Evolutionary conservation across 2,888 invertebrate genomes (phyloP).

Genomic region (Axea sp.): DNA sequence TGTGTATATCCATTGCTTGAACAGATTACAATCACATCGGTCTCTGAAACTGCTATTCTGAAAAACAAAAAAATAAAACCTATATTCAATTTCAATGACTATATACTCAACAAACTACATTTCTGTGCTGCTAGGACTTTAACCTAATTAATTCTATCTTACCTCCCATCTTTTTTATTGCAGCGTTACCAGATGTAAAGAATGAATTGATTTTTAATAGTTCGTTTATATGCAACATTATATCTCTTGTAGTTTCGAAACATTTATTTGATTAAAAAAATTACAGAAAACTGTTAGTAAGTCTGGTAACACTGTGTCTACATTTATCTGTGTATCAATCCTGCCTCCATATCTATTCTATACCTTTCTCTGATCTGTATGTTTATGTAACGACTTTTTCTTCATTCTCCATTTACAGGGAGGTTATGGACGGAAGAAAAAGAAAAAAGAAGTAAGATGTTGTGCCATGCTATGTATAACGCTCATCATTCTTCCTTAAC

Average conservation of each 20-base stretch:
- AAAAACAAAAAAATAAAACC: neutral
- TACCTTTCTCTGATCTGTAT: slow-evolving; percentile 74
- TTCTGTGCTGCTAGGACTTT: slow-evolving; percentile 16
- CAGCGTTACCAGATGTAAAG: slow-evolving; percentile 41
- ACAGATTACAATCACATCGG: slow-evolving; percentile 40
- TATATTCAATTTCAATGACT: neutral
- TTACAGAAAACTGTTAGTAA: too few relatives aligned
- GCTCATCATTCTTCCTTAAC: slow-evolving; percentile 68
- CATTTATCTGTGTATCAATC: slow-evolving; percentile 15
- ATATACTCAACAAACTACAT: slow-evolving; percentile 10
- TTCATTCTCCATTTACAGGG: slow-evolving; percentile 85
- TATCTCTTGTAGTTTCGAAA: too few relatives aligned
- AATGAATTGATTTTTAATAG: too few relatives aligned
- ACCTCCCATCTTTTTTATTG: slow-evolving; percentile 14
- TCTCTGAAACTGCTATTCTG: slow-evolving; percentile 1
- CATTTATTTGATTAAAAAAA: too few relatives aligned
- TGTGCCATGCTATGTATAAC: slow-evolving; percentile 78
- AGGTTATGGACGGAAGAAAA: slow-evolving; percentile 98
- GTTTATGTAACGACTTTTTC: slow-evolving; percentile 79
- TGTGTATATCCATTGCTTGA: slow-evolving; percentile 49
- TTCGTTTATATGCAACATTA: too few relatives aligned
- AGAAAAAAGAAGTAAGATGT: slow-evolving; percentile 98
- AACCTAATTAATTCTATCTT: slow-evolving; percentile 19
- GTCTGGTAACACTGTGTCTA: slow-evolving; percentile 64
- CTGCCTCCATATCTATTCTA: slow-evolving; percentile 22